These are phyloP conservation scores for Gasterosteus aculeatus DNA, from an alignment of 2,113 vertebrate genomes.

Conservation along the genomic window DNA sequence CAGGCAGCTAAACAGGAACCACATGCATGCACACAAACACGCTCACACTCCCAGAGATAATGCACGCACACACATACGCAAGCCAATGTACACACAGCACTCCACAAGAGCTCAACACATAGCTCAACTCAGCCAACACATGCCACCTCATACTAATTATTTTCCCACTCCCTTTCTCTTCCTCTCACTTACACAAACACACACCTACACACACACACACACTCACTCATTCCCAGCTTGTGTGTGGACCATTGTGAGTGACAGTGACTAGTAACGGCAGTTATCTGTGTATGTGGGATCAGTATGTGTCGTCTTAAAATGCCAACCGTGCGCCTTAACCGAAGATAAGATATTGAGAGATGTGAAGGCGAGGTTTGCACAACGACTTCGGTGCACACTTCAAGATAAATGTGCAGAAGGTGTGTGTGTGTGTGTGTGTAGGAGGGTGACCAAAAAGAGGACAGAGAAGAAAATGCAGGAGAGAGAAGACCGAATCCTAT, in stretches of 20 bases:
- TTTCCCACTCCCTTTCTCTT: slow-evolving; percentile 18
- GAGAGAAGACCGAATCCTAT: slow-evolving; percentile 50
- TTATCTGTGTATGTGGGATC: slow-evolving; percentile 52
- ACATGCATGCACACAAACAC: slow-evolving; percentile 8
- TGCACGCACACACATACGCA: neutral
- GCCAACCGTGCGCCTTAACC: slow-evolving; percentile 63
- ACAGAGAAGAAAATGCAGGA: slow-evolving; percentile 18
- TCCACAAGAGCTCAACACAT: slow-evolving; percentile 27
- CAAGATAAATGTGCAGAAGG: slow-evolving; percentile 57
- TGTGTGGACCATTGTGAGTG: slow-evolving; percentile 66
- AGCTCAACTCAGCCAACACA: slow-evolving; percentile 1
- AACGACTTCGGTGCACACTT: slow-evolving; percentile 51
- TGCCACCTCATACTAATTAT: slow-evolving; percentile 5
- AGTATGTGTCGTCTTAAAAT: slow-evolving; percentile 66
- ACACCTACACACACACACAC: slow-evolving; percentile 11
- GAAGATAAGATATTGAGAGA: slow-evolving; percentile 69
- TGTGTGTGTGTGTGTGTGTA: slow-evolving; percentile 7
- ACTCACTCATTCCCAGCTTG: slow-evolving; percentile 46
- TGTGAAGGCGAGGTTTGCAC: slow-evolving; percentile 56
- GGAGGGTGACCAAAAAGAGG: slow-evolving; percentile 2
- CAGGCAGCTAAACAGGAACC: slow-evolving; percentile 30
- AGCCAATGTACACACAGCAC: slow-evolving; percentile 8
- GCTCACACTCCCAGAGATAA: slow-evolving; percentile 7
- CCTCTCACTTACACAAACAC: neutral
- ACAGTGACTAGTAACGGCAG: slow-evolving; percentile 53